Evolutionary conservation across 2,888 invertebrate genomes (phyloP).

Genomic region (Penaeus monodon): DNA sequence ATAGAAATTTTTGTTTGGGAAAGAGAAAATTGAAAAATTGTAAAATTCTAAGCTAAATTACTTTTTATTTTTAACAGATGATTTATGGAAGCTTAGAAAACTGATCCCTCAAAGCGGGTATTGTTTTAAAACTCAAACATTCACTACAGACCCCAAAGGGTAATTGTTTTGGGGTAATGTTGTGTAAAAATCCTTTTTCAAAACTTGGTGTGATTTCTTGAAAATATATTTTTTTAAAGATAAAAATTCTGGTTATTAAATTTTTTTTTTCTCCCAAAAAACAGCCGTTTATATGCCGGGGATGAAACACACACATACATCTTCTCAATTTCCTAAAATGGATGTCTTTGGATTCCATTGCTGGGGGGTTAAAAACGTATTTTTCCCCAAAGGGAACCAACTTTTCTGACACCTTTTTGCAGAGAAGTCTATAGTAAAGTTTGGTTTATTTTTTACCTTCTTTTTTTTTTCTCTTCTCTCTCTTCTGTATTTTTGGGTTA

Average conservation of each 20-base stretch:
- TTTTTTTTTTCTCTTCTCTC: neutral
- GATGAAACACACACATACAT: conserved; percentile 89
- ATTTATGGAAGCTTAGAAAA: conserved; percentile 64
- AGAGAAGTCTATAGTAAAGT: conserved; percentile 80
- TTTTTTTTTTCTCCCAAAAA: neutral
- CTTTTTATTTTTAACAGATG: conserved; percentile 51
- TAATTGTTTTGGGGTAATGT: conserved; percentile 1
- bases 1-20: too few species aligned
- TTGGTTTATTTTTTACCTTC: conserved; percentile 71
- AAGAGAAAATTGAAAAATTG: too few species aligned
- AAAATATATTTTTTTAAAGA: too few species aligned
- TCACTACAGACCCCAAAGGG: conserved; percentile 58
- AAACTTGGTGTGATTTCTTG: neutral
- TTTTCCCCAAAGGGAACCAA: conserved; percentile 87
- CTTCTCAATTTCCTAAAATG: conserved; percentile 89
- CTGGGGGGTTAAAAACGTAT: conserved; percentile 85
- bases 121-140: conserved; percentile 63
- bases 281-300: conserved; percentile 84
- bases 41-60: too few species aligned
- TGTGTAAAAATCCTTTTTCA: neutral
- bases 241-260: neutral
- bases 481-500: neutral
- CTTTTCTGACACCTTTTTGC: conserved; percentile 81
- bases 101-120: conserved; percentile 64
- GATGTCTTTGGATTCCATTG: conserved; percentile 85